Conservation (phyloP, 2,113 vertebrate genomes). For the Suncus etruscus region DNA sequence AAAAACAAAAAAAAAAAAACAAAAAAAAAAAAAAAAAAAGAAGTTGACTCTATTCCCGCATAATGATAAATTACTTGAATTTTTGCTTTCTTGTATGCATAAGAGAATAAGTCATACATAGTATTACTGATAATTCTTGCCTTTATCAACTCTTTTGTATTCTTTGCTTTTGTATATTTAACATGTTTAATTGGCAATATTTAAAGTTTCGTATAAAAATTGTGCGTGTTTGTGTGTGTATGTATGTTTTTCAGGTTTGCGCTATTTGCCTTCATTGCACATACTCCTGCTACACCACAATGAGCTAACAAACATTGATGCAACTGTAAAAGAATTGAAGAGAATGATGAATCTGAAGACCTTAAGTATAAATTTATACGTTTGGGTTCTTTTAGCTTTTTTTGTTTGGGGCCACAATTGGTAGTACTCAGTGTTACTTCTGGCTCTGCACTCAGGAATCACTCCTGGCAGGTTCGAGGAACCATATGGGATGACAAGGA, state of each 20-base stretch:
- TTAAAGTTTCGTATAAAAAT: background rate
- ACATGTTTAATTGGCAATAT: background rate
- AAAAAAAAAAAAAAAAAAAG: background rate
- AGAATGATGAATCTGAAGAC: constrained; percentile 86
- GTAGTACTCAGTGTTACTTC: too few species aligned
- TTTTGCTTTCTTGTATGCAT: background rate
- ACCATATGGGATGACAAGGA: too few species aligned
- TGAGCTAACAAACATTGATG: constrained; percentile 84
- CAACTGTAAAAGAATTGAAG: constrained; percentile 87
- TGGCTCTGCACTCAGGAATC: too few species aligned
- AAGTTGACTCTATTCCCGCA: background rate
- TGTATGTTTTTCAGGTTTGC: constrained; percentile 84
- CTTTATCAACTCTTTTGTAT: background rate
- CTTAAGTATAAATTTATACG: constrained; percentile 86
- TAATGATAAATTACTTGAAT: background rate
- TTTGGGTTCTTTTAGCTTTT: background rate
- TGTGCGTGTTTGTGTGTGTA: too few species aligned
- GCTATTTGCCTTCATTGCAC: constrained; percentile 81
- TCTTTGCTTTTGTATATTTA: constrained; percentile 19
- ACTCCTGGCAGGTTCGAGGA: too few species aligned
- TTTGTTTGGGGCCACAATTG: too few species aligned
- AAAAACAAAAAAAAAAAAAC: too few species aligned
- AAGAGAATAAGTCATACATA: background rate
- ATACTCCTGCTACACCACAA: constrained; percentile 89
- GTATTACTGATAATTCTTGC: background rate